phyloP scores from a whole-genome alignment of 1,140 invertebrate genomes.

The Chironomus striatipennis region DNA sequence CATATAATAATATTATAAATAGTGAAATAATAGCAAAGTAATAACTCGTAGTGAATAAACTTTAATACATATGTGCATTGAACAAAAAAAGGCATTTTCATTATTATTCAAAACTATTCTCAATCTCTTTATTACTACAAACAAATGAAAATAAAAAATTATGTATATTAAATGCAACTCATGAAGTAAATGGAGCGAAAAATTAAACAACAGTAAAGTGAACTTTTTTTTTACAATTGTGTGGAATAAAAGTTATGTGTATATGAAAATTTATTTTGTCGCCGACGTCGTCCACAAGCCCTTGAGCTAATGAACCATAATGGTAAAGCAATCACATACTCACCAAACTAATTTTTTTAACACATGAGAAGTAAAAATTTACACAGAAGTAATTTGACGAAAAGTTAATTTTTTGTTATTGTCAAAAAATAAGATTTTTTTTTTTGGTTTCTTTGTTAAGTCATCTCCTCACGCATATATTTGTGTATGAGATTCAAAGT shows the following conservation, averaged over 20 bases:
- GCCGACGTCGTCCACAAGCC: neutral
- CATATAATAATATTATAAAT: too few relatives aligned
- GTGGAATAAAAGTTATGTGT: neutral
- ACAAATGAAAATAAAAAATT: too few relatives aligned
- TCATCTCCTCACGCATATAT: neutral
- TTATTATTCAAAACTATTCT: too few relatives aligned
- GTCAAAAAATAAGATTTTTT: neutral
- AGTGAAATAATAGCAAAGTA: too few relatives aligned
- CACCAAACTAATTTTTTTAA: neutral
- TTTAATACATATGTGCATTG: too few relatives aligned
- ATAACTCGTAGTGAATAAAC: too few relatives aligned
- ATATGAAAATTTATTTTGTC: neutral
- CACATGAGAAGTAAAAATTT: too few relatives aligned
- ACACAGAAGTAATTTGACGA: neutral
- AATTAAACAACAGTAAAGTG: constrained; percentile 9
- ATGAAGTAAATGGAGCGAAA: constrained; percentile 8
- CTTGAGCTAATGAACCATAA: constrained; percentile 5
- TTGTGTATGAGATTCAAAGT: neutral
- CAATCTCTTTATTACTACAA: neutral
- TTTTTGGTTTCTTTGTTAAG: neutral
- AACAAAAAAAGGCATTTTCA: too few relatives aligned
- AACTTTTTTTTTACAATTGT: neutral
- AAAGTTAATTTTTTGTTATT: neutral
- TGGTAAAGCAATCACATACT: neutral
- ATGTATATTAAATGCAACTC: neutral